Evolutionary conservation across 1,140 invertebrate species (phyloP), one percentile per base, ranked within the genome.

Genomic region (Drosophila orena): DNA sequence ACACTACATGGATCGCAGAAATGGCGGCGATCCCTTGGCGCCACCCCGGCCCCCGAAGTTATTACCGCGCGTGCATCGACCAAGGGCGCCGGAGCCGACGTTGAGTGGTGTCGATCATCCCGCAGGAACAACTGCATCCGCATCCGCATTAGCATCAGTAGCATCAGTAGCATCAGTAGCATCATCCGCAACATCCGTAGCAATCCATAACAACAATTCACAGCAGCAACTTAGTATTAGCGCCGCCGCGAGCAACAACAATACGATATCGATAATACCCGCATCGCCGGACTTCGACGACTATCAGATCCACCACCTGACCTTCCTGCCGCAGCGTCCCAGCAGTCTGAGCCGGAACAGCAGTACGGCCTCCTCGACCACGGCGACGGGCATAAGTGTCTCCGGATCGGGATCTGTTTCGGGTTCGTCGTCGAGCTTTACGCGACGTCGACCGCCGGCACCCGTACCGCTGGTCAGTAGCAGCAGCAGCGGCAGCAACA

Each of bases 1-100:
- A 90, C 86, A 91, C 88, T 92, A 85, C 91, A 93, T 92, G 92
- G 91, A 88, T 93, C 92, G 93, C 93, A 93, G 93, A 92, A 93
- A 94, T 94, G 93, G 94, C 93, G 94, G 94, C 94, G 94, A 94
- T 93, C 94, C 93, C 93, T 93, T 93, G 94, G 93, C 93, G 93
- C 93, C 93, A 93, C 94, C 93, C 92, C 93, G 93, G 93, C 94
- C 93, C 93, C 93, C 93, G 91, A 94, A 94, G 93, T 93, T 94
- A 85, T 93, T 94, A 93, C 94, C 94, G 92, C 94, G 94, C 92
- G 94, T 94, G 90, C 94, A 94, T 93, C 93, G 94, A 89, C 93
- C 93, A 79, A 92, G 93, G 92, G 93, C 92, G 77, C 91, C 92
- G 73, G 92, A 92, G 86, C 91, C 93, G 91, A 92, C 92, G 85